Evolutionary conservation across 2,888 invertebrate species (phyloP), one percentile per base, ranked within the genome.

Genomic region (Sesamia inferens): DNA sequence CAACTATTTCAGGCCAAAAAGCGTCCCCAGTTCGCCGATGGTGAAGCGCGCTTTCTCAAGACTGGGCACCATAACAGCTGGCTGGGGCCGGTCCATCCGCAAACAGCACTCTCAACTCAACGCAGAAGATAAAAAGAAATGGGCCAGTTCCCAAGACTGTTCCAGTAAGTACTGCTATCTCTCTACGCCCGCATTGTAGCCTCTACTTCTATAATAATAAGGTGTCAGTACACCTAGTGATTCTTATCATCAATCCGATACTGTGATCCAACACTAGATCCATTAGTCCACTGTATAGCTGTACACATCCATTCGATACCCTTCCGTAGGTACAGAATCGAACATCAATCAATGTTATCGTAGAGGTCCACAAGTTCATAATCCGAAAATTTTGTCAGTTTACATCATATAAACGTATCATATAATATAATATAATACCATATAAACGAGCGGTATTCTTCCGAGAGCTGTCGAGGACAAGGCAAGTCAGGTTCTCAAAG

Each of bases 1-100:
- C n/a, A 31, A 24, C 19, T 58, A 58, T 91, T 96, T 79, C 96
- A 97, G 98, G 90, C 99, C 99, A 85, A 99, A 99, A 96, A 99
- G 99, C 93, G 99, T 99, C 76, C 99, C 99, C 47, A 98, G 98
- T 87, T 99, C 99, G 61, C 99, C 99, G 48, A 99, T 99, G 98
- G 98, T 99, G 82, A 98, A 98, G 93, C 97, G 99, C 44, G 99
- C 99, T 2, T 98, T 99, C 93, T 98, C 98, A n/a, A 97, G 99
- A 24, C 95, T 99, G 75, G 98, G 99, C 22, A 99, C 98, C 65
- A 98, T 99, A 86, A 99, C 99, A 0, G 98, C 99, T 0, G 98
- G 98, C 63, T 99, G 98, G 98, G 98, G 99, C 0, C 97, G 98
- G 63, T 98, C 98, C 76, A 98, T 98, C 87, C 96, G 98, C 78